phyloP scores from a whole-genome alignment of 2,888 invertebrate genomes.

The Neuroscelio doddi region DNA sequence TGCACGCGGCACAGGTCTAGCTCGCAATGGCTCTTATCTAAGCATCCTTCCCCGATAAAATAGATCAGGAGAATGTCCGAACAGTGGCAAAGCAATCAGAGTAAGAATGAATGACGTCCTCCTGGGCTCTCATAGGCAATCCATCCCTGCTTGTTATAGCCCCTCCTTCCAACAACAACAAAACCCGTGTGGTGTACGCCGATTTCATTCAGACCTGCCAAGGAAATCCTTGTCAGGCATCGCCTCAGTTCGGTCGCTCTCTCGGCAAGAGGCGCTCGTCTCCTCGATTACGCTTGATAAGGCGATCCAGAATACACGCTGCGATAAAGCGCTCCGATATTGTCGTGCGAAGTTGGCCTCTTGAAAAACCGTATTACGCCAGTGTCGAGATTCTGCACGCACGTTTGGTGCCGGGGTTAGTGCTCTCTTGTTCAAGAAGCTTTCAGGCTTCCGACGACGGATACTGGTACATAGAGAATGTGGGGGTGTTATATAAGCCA shows the following conservation, averaged over 20 bases:
- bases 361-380: constrained; percentile 7
- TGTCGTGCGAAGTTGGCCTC: constrained; percentile 1
- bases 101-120: neutral
- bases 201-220: constrained; percentile 20
- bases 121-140: neutral
- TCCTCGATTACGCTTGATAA: neutral
- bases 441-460: constrained; percentile 6
- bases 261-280: constrained; percentile 10
- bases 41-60: constrained; percentile 8
- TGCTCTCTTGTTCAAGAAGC: constrained; percentile 30
- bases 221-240: neutral
- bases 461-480: constrained; percentile 20
- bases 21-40: neutral
- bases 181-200: constrained; percentile 16
- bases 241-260: constrained; percentile 23
- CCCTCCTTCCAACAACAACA: constrained; percentile 22
- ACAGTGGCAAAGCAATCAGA: neutral
- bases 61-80: no score
- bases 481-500: constrained; percentile 36
- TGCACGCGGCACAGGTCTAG: constrained; percentile 3
- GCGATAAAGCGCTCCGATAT: neutral
- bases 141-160: constrained; percentile 15
- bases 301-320: constrained; percentile 2
- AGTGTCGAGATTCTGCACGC: neutral
- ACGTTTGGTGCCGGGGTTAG: constrained; percentile 28